These are phyloP conservation scores for Anodontia alba DNA, from an alignment of 2,888 invertebrate genomes.

Conservation along the genomic window DNA sequence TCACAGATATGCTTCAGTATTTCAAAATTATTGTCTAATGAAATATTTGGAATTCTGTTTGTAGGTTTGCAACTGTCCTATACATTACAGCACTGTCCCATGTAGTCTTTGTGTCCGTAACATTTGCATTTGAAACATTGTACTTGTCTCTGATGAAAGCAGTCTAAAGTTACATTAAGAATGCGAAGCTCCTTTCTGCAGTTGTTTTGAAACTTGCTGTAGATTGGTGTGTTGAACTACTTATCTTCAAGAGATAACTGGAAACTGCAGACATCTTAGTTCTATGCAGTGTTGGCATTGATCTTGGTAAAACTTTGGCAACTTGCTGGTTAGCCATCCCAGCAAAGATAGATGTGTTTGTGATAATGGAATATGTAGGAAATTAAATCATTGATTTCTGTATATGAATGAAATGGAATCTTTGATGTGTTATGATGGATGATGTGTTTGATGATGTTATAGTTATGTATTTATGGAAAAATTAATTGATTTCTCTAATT, in stretches of 20 bases:
- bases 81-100: no score
- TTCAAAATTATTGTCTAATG: no score
- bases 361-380: constrained; percentile 7
- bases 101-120: no score
- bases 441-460: not conserved
- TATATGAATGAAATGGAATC: constrained; percentile 4
- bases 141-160: no score
- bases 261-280: not conserved
- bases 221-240: not conserved
- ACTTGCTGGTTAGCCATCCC: not conserved
- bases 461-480: not conserved
- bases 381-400: constrained; percentile 12
- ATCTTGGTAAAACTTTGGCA: constrained; percentile 8
- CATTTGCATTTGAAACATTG: no score
- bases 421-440: constrained; percentile 11
- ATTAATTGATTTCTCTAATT: constrained; percentile 8
- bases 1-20: no score
- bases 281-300: constrained; percentile 3
- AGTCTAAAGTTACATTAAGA: no score
- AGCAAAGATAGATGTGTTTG: not conserved
- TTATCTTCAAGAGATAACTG: not conserved
- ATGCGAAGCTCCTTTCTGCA: no score
- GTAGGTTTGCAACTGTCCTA: no score
- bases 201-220: not conserved
- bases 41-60: no score